A percentile compares a stretch with the other conserved stretches of the same genome.
Conservation (phyloP, 2,113 vertebrate species). For the Aythya baeri region DNA sequence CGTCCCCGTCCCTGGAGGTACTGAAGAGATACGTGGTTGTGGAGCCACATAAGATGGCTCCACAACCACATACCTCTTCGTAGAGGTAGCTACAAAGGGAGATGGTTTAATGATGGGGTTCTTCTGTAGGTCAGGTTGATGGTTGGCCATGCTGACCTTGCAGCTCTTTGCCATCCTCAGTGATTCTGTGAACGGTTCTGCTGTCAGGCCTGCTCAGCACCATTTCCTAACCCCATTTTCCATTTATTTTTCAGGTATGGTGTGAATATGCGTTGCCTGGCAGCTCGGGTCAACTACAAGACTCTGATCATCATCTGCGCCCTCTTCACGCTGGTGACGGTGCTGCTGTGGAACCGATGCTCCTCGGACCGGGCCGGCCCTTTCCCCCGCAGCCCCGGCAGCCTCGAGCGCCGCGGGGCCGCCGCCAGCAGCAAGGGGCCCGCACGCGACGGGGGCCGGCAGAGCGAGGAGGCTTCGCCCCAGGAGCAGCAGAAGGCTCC, state of each 20-base stretch:
- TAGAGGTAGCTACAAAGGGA: too few species aligned
- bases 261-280: slow-evolving; percentile 97
- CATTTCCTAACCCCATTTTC: not conserved
- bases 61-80: too few species aligned
- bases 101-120: not conserved
- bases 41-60: too few species aligned
- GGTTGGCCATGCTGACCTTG: not conserved
- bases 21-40: not conserved
- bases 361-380: slow-evolving; percentile 80
- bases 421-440: slow-evolving; percentile 44
- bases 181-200: not conserved
- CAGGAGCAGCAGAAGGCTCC: slow-evolving; percentile 83
- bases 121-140: not conserved
- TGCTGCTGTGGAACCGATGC: slow-evolving; percentile 95
- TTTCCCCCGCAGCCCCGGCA: slow-evolving; percentile 62
- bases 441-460: slow-evolving; percentile 51
- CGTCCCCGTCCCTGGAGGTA: not conserved
- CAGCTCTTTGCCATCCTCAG: not conserved
- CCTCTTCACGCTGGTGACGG: slow-evolving; percentile 90
- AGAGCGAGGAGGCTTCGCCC: slow-evolving; percentile 78
- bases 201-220: not conserved
- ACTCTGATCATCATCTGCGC: slow-evolving; percentile 93
- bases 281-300: slow-evolving; percentile 96
- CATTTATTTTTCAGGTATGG: slow-evolving; percentile 78
- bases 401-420: not conserved